These are phyloP conservation scores for Eucriotettix oculatus DNA, from an alignment of 2,888 invertebrate genomes.

Conservation along the genomic window DNA sequence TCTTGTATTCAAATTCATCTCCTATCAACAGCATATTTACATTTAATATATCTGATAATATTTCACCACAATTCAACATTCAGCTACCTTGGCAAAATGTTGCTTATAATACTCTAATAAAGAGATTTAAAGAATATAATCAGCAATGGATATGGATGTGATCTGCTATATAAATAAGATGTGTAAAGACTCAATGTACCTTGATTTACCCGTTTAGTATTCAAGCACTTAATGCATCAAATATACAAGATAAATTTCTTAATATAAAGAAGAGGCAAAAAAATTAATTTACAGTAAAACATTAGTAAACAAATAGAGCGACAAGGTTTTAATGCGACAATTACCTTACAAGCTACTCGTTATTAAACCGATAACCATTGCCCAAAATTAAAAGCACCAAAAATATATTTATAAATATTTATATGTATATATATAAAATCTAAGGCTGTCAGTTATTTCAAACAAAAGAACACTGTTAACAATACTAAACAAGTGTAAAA, in stretches of 20 bases:
- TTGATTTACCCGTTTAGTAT: conserved; percentile 12
- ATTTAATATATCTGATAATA: background rate
- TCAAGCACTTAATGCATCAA: conserved; percentile 8
- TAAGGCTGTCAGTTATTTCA: conserved; percentile 6
- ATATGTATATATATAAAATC: conserved; percentile 2
- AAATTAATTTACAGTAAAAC: conserved; percentile 7
- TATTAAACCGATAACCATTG: conserved; percentile 10
- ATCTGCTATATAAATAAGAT: background rate
- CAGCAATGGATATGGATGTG: background rate
- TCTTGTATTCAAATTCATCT: background rate
- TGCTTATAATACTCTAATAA: background rate
- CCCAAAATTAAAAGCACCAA: conserved; percentile 12
- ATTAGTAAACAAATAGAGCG: conserved; percentile 10
- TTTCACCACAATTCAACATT: conserved; percentile 4
- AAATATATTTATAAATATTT: conserved; percentile 1
- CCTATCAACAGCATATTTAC: too few species aligned
- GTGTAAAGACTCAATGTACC: conserved; percentile 3
- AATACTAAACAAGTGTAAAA: conserved; percentile 10
- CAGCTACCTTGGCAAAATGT: background rate
- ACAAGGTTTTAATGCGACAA: conserved; percentile 7
- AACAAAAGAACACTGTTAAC: conserved; percentile 7
- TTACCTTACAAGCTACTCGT: conserved; percentile 9
- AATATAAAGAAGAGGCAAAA: conserved; percentile 6
- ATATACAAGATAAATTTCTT: conserved; percentile 5
- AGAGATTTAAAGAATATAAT: background rate